Percentiles rank a stretch among this genome's conserved stretches.
These are phyloP conservation scores for Pseudochromis fuscus DNA, from an alignment of 2,797 vertebrate genomes.

Conservation along the genomic window DNA sequence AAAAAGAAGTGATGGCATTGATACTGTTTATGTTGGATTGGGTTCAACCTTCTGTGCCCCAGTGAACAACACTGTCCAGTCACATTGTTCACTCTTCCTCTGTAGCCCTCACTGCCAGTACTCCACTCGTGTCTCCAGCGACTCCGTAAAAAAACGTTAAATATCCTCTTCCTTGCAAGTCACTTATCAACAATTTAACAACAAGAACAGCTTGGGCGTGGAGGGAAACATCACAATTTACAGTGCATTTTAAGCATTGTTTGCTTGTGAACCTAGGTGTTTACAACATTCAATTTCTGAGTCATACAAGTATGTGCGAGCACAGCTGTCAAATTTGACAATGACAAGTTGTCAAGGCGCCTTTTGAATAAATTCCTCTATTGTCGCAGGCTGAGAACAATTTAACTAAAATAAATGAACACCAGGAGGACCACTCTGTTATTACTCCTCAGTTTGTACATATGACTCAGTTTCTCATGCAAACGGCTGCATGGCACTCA, in stretches of 20 bases:
- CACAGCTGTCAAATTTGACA: constrained; percentile 61
- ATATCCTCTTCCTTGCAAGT: background rate
- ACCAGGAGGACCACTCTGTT: constrained; percentile 9
- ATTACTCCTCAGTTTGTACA: constrained; percentile 36
- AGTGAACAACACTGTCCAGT: constrained; percentile 35
- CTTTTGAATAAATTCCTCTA: constrained; percentile 53
- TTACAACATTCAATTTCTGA: constrained; percentile 57
- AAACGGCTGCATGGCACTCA: constrained; percentile 16
- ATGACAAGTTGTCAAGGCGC: constrained; percentile 56
- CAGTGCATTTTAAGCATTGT: constrained; percentile 29
- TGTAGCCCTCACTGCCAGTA: constrained; percentile 4
- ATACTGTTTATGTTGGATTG: constrained; percentile 65
- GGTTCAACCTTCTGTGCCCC: constrained; percentile 45
- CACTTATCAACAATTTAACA: constrained; percentile 22
- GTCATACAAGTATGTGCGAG: constrained; percentile 34
- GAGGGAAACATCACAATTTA: constrained; percentile 28
- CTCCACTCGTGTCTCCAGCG: constrained; percentile 16
- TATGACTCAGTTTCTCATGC: constrained; percentile 31
- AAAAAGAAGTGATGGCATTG: constrained; percentile 57
- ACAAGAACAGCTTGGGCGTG: constrained; percentile 4
- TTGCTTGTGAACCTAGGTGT: constrained; percentile 45
- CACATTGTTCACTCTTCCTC: constrained; percentile 28
- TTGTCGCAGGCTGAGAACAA: constrained; percentile 54
- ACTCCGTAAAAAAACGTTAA: background rate
- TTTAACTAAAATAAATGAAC: constrained; percentile 53